Base-by-base conservation (phyloP, 2,797 vertebrate genomes). In the Micromesistius poutassou region DNA sequence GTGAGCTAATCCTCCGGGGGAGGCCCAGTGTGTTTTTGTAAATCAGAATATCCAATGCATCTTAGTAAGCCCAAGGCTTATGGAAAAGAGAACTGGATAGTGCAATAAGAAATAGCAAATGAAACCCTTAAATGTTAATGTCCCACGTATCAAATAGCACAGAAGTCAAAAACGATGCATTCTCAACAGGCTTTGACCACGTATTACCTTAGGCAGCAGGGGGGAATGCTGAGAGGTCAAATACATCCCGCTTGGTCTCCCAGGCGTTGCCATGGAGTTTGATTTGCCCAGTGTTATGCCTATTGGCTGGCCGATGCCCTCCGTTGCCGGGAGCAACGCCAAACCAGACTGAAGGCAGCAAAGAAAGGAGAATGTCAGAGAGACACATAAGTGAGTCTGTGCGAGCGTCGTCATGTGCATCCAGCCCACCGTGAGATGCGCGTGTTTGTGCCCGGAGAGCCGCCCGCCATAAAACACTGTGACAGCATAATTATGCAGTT, bases 171-270 rank as follows among this genome's bases (percentile, higher is more conserved):
- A 71, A 33, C 40, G 30, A 62, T 33, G 12, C 74, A 31, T 38
- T 40, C 75, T 71, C 22, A 22, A 71, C 66, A 5, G 50, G 50
- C 50, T 62, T 75, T 35, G 74, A 35, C 71, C 77, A 40, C 5
- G 28, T 22, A 0, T 86, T 93, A 96, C 95, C 95, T 96, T 96
- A 87, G 94, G 94, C 91, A 95, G 92, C 87, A 92, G 86, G 75
- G 94, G 87, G 28, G 87, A 88, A 76, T 88, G 83, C 86, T 91
- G 91, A 81, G 86, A 86, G 81, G 91, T 89, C 85, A 93, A 81
- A 84, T 89, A 90, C 83, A 93, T 84, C 89, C 91, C 90, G 77
- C 90, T 94, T 81, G 90, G 87, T 93, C 92, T 93, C 86, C 93
- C 93, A 83, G 90, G 89, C 74, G 89, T 92, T 91, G 91, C 88